Percentiles rank a stretch among this genome's conserved stretches.
These are phyloP conservation scores for Urocolius indicus DNA, from an alignment of 2,113 vertebrate genomes.

Conservation along the genomic window DNA sequence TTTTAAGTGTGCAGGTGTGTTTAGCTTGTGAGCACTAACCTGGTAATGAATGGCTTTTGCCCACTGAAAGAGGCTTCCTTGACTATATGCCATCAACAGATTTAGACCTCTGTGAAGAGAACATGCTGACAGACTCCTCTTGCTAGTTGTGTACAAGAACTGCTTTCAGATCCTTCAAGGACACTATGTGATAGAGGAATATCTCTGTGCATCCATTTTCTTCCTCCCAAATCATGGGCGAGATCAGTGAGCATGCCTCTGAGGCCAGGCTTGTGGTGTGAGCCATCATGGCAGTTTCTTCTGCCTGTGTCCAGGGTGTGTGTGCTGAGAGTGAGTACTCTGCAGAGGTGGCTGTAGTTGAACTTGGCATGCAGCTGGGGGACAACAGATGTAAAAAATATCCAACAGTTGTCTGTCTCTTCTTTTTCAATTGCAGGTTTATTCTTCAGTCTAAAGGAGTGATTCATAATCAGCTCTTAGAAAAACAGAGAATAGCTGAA, in stretches of 20 bases:
- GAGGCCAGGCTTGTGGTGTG: neutral
- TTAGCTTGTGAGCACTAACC: neutral
- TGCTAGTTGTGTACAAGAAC: neutral
- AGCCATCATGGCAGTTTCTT: neutral
- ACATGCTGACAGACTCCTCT: neutral
- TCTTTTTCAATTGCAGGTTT: constrained; percentile 83
- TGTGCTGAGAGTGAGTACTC: neutral
- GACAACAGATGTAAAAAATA: neutral
- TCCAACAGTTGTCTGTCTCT: neutral
- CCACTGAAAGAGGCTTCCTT: neutral
- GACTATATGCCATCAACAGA: neutral
- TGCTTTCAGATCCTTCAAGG: neutral
- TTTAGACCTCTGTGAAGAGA: neutral
- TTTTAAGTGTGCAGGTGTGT: neutral
- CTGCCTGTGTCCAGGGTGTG: neutral
- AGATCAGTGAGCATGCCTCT: neutral
- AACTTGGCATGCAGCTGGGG: neutral
- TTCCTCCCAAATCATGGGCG: neutral
- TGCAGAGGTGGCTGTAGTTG: neutral
- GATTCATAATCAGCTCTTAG: constrained; percentile 89
- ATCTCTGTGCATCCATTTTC: neutral
- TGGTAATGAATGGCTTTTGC: neutral
- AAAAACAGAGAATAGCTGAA: constrained; percentile 94
- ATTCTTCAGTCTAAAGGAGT: constrained; percentile 93
- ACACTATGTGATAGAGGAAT: neutral